Base-by-base conservation (phyloP, 1,140 invertebrate genomes). In the Platyscapa corneri region DNA sequence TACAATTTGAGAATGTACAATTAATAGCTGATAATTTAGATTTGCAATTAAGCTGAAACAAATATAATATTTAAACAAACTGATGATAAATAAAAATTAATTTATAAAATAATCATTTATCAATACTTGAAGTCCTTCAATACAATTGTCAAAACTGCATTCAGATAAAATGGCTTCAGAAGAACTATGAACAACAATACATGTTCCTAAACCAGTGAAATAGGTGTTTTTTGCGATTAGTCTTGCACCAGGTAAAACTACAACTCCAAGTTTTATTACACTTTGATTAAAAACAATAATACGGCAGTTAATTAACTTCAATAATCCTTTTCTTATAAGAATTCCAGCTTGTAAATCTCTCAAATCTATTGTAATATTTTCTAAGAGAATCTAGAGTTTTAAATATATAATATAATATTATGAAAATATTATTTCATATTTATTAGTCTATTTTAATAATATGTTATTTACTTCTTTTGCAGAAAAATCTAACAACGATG, bases 401-500 rank as follows among this genome's bases (percentile, higher is more conserved):
- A 76, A 78, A 82, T 70, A 46, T 74, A 20, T 77, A 74, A n/a
- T n/a, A n/a, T n/a, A n/a, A n/a, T n/a, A n/a, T n/a, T n/a, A n/a
- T n/a, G n/a, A 74, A 53, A 34, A 32, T 53, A 56, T 16, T 82
- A 12, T 42, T 0, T 82, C 81, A 60, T 60, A 27, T 27, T 60
- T 60, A 60, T 60, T 82, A 39, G 49, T 42, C 67, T 75, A 75
- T 74, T 65, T 60, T 49, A 67, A 65, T 82, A 82, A 79, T 14
- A 75, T 85, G 8, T 60, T 72, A 86, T 67, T 76, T 87, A 92
- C 93, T 87, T 92, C 89, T 3, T 85, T 89, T 12, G 90, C 91
- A 42, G 90, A 92, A 87, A 93, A 92, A 82, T 93, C 92, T 16
- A 93, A 88, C 10, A 93, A 85, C 0, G 90, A 91, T 23, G 90